Evolutionary conservation across 2,888 invertebrate genomes (phyloP).

Genomic region (Synergus laeviventris): DNA sequence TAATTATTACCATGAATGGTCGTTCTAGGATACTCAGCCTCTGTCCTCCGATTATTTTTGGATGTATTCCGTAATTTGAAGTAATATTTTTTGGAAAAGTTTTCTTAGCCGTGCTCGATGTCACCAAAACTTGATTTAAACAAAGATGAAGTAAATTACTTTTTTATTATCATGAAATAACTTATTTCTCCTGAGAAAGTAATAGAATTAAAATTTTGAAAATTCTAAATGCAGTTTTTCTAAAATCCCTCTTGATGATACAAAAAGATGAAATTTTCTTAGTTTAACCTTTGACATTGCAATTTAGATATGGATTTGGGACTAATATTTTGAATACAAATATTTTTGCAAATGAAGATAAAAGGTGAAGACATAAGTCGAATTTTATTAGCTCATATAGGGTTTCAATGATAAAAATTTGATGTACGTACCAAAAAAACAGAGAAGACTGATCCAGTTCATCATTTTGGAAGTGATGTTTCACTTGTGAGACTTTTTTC

Average conservation of each 20-base stretch:
- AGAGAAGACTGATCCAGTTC: conserved; percentile 14
- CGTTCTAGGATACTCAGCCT: neutral
- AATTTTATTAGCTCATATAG: too few relatives aligned
- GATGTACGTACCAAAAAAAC: neutral
- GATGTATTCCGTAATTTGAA: neutral
- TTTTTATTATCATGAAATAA: too few relatives aligned
- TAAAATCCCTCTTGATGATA: too few relatives aligned
- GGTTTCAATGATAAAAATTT: neutral
- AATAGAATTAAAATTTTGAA: too few relatives aligned
- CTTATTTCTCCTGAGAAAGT: too few relatives aligned
- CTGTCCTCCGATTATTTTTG: conserved; percentile 31
- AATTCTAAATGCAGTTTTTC: too few relatives aligned
- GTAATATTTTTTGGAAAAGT: neutral
- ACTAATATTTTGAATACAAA: too few relatives aligned
- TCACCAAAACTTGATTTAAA: neutral
- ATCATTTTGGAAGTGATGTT: conserved; percentile 22
- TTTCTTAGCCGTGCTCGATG: neutral
- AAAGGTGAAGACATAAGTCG: too few relatives aligned
- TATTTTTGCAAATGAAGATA: too few relatives aligned
- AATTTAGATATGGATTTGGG: too few relatives aligned
- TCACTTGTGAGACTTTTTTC: conserved; percentile 17
- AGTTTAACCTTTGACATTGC: too few relatives aligned
- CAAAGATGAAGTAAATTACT: neutral
- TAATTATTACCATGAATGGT: conserved; percentile 22
- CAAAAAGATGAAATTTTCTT: too few relatives aligned